Base-by-base conservation (phyloP, 1,140 invertebrate species). In the Drosophila fuyamai region DNA sequence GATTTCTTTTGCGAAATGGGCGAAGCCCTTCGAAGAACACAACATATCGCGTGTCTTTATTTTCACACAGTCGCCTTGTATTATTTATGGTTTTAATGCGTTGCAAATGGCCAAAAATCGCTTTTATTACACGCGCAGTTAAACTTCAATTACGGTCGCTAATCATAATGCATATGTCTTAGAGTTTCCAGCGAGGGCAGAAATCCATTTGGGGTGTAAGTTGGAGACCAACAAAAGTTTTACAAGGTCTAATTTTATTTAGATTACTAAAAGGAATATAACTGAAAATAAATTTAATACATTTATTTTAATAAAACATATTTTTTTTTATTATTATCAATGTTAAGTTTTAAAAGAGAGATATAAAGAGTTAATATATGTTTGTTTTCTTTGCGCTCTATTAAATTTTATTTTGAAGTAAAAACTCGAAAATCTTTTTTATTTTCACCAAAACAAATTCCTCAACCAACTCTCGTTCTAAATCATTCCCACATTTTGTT, bases 71-170 rank as follows among this genome's bases (percentile, higher is more conserved):
- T 84, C 66, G 72, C 55, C 72, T 48, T 62, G 54, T 82, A 80
- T 84, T 91, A 91, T 91, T 90, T 91, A 91, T 91, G 82, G 57
- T 70, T 75, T 75, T 91, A 91, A 91, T 91, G 82, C 82, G 83
- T 82, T 88, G 82, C 90, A 90, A 91, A 91, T 91, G 90, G 86
- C 88, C 82, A 57, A 81, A 71, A 91, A 91, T 90, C 82, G 86
- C 77, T 77, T 90, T 91, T 91, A 91, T 91, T 91, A 91, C 80
- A 91, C 85, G 86, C 82, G 86, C 88, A 83, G 88, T 91, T 91
- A 90, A 90, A 91, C 88, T 88, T 86, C 88, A 90, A 91, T 91
- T 91, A 91, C 60, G 68, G 35, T 27, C 60, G 65, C 83, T 86
- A 88, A 86, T 86, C 74, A 86, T 88, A 86, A 88, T 72, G 80